Base-by-base conservation (phyloP, 1,140 invertebrate species). In the Drosophila tristis region DNA sequence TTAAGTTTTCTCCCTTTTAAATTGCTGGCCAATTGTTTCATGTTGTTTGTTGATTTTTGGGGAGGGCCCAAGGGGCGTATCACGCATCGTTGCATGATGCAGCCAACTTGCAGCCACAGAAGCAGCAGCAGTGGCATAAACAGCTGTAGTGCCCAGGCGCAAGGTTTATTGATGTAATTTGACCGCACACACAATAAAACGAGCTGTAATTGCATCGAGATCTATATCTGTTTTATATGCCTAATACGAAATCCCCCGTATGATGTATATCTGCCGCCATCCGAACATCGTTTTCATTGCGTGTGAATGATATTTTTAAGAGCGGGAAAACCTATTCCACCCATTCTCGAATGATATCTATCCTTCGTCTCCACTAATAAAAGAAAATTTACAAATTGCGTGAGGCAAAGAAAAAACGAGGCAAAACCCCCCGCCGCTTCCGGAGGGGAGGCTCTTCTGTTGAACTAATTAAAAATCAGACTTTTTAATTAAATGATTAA, bases 401-500 rank as follows among this genome's bases (percentile, higher is more conserved):
- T 87, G 84, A 64, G 35, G 74, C 56, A 29, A 25, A 51, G 64
- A 60, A 16, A 58, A 67, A 57, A 45, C 48, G 29, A 25, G 39
- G 58, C 20, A 15, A 29, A 31, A 26, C 23, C 25, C 35, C 35
- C 57, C 51, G 11, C 51, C 11, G 2, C 66, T 50, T 11, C 35
- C 23, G 9, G 31, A 13, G 64, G 57, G 64, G 43, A 15, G 50
- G 54, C 61, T 68, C 78, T 87, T 89, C 82, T 57, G 64, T 61
- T 66, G 79, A 87, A 87, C 59, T 64, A 68, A 87, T 89, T 87
- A 72, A 78, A 76, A 79, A 79, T 90, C 75, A 89, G 76, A 87
- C 84, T 87, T 77, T 75, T 89, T 87, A 87, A 87, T 87, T 87
- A 87, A 87, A 87, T 87, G 84, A 87, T 87, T 87, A 89, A 76